A percentile compares a stretch with the other conserved stretches of the same genome.
These are phyloP conservation scores for Parochlus steinenii DNA, from an alignment of 2,888 invertebrate species.

Conservation along the genomic window DNA sequence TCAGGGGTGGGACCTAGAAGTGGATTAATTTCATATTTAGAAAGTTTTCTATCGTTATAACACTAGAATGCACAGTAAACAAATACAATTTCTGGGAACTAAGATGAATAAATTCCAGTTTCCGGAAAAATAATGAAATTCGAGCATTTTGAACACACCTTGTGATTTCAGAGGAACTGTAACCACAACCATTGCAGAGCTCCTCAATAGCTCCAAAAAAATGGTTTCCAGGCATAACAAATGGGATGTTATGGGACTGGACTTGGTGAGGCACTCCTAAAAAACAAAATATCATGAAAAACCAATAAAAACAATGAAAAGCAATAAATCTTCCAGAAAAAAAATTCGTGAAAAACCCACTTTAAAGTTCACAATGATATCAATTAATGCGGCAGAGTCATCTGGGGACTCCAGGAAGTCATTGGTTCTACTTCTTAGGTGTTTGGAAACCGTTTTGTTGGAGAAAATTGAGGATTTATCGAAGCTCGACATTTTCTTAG, in stretches of 20 bases:
- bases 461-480: no score
- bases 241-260: slow-evolving; percentile 34
- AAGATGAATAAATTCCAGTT: no score
- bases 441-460: slow-evolving; percentile 43
- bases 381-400: slow-evolving; percentile 46
- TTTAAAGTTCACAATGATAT: slow-evolving; percentile 52
- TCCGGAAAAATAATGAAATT: no score
- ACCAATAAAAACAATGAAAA: slow-evolving; percentile 5
- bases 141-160: slow-evolving; percentile 29
- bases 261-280: slow-evolving; percentile 21
- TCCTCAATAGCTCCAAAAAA: slow-evolving; percentile 48
- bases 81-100: slow-evolving; percentile 26
- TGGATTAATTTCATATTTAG: not conserved
- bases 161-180: slow-evolving; percentile 39
- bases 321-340: slow-evolving; percentile 6
- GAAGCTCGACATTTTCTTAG: no score
- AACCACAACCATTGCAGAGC: slow-evolving; percentile 46
- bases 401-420: slow-evolving; percentile 50
- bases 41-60: slow-evolving; percentile 1
- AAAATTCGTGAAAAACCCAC: slow-evolving; percentile 26
- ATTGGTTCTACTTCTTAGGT: slow-evolving; percentile 49
- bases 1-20: slow-evolving; percentile 37
- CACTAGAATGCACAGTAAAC: slow-evolving; percentile 10
- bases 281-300: slow-evolving; percentile 11
- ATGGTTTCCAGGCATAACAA: slow-evolving; percentile 54